Conservation (phyloP, 2,797 vertebrate genomes). For the Helarctos malayanus region DNA sequence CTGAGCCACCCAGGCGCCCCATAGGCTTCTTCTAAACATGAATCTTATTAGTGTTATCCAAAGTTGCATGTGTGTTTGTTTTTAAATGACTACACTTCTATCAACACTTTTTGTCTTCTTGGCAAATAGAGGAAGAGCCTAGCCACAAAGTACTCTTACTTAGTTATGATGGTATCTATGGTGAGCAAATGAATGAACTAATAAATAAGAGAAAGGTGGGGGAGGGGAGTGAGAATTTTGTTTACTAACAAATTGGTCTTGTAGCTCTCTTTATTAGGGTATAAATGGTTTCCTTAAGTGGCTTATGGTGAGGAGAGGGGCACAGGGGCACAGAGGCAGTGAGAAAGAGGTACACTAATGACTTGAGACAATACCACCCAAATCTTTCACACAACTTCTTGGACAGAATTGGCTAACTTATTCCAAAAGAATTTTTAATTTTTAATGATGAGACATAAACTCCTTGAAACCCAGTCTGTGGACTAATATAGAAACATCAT, state of each 20-base stretch:
- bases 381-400: conserved; percentile 10
- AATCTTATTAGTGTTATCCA: background rate
- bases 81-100: background rate
- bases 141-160: background rate
- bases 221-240: background rate
- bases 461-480: background rate
- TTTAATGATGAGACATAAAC: background rate
- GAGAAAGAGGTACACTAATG: background rate
- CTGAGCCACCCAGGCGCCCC: no score
- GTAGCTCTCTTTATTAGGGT: background rate
- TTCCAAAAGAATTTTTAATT: conserved; percentile 46
- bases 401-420: background rate
- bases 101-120: background rate
- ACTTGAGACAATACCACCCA: background rate
- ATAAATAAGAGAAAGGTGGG: background rate
- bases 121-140: background rate
- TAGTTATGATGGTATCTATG: background rate
- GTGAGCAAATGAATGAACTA: conserved; percentile 11
- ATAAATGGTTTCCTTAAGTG: background rate
- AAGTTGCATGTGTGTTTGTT: background rate
- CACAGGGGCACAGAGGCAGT: background rate
- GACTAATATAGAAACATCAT: background rate
- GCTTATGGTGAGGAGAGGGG: background rate
- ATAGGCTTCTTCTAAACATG: background rate
- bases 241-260: background rate